Evolutionary conservation across 2,888 invertebrate species (phyloP), one percentile per base, ranked within the genome.

Genomic region (Hermodice carunculata): DNA sequence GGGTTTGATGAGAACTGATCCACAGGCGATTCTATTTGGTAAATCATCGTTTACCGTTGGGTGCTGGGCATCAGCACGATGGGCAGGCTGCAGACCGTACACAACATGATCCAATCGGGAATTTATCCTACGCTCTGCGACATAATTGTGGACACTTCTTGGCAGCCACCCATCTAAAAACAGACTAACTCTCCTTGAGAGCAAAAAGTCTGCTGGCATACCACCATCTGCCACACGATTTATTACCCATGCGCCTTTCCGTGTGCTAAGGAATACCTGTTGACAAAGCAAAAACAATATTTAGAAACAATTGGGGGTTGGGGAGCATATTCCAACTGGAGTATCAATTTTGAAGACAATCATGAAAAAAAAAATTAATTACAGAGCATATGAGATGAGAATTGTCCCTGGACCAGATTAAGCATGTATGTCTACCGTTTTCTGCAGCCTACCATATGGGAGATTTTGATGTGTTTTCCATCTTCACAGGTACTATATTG

Each of bases 41-140:
- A 87, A 67, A 8, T 84, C 82, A 54, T 87, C 87, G 61, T 86
- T 87, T 3, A 87, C 80, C 43, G 83, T 84, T 0, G 86, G 86
- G 57, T 82, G 81, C 29, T 79, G 78, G 2, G 71, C 61, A 29
- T 70, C 58, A 5, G 28, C 19, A n/a, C 56, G 61, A 65, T 85
- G 84, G 17, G 71, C 69, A 2, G 87, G 87, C 54, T 82, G 78
- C 31, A 87, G 65, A 3, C 81, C 77, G 74, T 86, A 87, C 0
- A 76, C 64, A 14, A 77, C 78, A 69, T 87, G 87, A 67, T 85
- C 78, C 57, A 86, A 79, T 19, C 74, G 66, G 8, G 65, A 29
- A 69, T 85, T 82, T 4, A 84, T 56, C 24, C 72, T n/a, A 1
- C 46, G 52, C n/a, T 54, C 61, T 0, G 64, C 14, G 1, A 76